These are phyloP conservation scores for Phrynocephalus versicolor DNA, from an alignment of 2,113 vertebrate species.

Conservation along the genomic window DNA sequence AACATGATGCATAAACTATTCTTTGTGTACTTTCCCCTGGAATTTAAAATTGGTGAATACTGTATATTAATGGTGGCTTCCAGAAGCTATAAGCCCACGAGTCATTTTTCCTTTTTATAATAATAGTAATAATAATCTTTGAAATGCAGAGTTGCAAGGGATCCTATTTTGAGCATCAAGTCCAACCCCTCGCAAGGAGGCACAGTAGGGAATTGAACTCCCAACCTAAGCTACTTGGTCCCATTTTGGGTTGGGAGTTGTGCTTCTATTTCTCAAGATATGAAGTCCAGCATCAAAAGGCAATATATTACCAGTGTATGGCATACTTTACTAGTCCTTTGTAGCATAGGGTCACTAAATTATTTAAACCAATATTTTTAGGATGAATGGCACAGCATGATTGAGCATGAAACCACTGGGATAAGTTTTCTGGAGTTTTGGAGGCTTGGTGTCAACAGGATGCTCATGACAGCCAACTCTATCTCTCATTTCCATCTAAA, in stretches of 20 bases:
- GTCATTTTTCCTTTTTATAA: slow-evolving; percentile 48
- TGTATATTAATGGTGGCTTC: slow-evolving; percentile 39
- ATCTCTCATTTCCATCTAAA: too few relatives aligned
- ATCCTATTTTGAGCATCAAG: too few relatives aligned
- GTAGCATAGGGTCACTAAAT: background rate
- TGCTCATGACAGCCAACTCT: too few relatives aligned
- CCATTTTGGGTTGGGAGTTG: too few relatives aligned
- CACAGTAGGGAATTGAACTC: too few relatives aligned
- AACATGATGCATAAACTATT: slow-evolving; percentile 43
- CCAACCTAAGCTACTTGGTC: too few relatives aligned
- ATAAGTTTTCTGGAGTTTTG: too few relatives aligned
- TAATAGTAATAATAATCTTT: too few relatives aligned
- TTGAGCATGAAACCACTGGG: too few relatives aligned
- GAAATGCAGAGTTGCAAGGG: too few relatives aligned
- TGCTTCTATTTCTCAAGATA: background rate
- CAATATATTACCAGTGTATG: background rate
- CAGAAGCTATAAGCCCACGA: slow-evolving; percentile 36
- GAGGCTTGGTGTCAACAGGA: too few relatives aligned
- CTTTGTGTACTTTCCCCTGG: slow-evolving; percentile 28
- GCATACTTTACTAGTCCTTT: background rate
- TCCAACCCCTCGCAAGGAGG: too few relatives aligned
- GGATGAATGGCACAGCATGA: background rate
- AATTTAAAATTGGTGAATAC: slow-evolving; percentile 43
- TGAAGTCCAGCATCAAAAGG: background rate
- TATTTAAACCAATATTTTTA: background rate